These are phyloP conservation scores for Acanthurus lineatus DNA, from an alignment of 2,797 vertebrate genomes.

Conservation along the genomic window DNA sequence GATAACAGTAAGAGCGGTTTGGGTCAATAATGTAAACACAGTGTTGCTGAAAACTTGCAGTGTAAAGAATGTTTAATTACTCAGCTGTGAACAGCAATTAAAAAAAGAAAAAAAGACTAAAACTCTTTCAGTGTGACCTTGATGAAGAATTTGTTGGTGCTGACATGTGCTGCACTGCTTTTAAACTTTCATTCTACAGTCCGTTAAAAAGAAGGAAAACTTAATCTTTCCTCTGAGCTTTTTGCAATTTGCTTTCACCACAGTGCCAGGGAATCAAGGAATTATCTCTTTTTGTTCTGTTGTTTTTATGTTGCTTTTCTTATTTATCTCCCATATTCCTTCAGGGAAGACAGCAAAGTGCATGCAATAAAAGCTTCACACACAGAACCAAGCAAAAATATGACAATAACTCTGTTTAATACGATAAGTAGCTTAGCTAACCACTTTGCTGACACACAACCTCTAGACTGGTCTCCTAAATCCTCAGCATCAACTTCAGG, in stretches of 20 bases:
- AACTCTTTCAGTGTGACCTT: constrained; percentile 58
- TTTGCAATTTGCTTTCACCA: constrained; percentile 48
- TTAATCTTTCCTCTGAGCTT: constrained; percentile 52
- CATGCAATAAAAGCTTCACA: constrained; percentile 53
- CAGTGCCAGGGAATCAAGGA: constrained; percentile 50
- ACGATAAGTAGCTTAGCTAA: constrained; percentile 77
- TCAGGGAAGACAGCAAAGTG: constrained; percentile 58
- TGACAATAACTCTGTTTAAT: constrained; percentile 73
- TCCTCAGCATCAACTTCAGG: constrained; percentile 67
- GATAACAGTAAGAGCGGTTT: background rate
- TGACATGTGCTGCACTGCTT: background rate
- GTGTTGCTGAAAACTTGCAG: constrained; percentile 10
- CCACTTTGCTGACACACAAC: constrained; percentile 71
- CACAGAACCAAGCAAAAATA: constrained; percentile 64
- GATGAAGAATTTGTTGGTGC: constrained; percentile 13
- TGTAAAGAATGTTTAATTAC: constrained; percentile 44
- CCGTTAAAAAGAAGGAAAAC: constrained; percentile 35
- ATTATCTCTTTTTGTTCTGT: constrained; percentile 64
- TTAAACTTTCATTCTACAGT: constrained; percentile 33
- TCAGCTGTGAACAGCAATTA: constrained; percentile 37
- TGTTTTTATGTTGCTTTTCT: constrained; percentile 52
- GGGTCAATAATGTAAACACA: constrained; percentile 19
- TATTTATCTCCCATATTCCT: constrained; percentile 53
- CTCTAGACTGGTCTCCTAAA: constrained; percentile 61
- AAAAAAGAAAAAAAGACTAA: constrained; percentile 13